Evolutionary conservation across 2,113 vertebrate genomes (phyloP).

Genomic region (Egretta garzetta): DNA sequence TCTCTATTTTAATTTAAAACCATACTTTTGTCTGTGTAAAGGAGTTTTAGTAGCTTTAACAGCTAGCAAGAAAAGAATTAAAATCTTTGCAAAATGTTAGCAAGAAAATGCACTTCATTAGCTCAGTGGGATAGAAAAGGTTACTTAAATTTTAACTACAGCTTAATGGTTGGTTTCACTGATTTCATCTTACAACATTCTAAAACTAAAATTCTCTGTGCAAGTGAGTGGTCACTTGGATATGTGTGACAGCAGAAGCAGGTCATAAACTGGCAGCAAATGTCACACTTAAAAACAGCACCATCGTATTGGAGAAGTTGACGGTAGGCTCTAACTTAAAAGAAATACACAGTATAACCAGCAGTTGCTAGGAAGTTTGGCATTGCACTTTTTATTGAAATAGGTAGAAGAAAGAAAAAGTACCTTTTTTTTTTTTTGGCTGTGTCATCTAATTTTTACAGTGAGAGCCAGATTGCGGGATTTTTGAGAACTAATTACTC

Average conservation of each 20-base stretch:
- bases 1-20: conserved; percentile 53
- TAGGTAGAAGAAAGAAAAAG: background rate
- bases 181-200: background rate
- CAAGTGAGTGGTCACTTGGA: background rate
- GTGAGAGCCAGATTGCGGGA: background rate
- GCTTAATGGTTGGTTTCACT: conserved; percentile 54
- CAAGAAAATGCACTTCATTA: conserved; percentile 69
- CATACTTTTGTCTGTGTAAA: background rate
- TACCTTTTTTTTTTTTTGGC: too few relatives aligned
- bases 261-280: background rate
- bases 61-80: conserved; percentile 41
- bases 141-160: conserved; percentile 65
- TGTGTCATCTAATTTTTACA: background rate
- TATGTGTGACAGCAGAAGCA: background rate
- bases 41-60: conserved; percentile 42
- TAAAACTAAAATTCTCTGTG: background rate
- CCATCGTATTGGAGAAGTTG: background rate
- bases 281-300: background rate
- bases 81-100: conserved; percentile 58
- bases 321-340: background rate
- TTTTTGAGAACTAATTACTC: background rate
- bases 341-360: background rate
- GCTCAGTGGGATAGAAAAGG: conserved; percentile 48
- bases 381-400: background rate
- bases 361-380: background rate